Base-by-base conservation (phyloP, 1,140 invertebrate genomes). In the Cylas formicarius region DNA sequence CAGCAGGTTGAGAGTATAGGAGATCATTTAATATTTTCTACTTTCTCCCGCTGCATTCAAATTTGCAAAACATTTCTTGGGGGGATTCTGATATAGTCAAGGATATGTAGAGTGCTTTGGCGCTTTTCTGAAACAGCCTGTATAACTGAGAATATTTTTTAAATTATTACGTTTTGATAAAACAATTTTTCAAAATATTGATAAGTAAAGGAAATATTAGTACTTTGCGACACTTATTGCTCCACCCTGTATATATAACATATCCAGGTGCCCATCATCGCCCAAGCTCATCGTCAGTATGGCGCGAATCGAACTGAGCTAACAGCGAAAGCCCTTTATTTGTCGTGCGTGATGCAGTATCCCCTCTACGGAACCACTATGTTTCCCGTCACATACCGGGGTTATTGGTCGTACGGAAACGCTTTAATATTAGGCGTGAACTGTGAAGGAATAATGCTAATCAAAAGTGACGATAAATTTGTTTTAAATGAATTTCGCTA, bases 281-380 rank as follows among this genome's bases (percentile, higher is more conserved):
- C 85, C 4, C 85, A 90, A 70, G 87, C 87, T 1, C 87, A 91
- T 67, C 73, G 80, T 14, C 86, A 90, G 62, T 96, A 95, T 61
- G 92, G 92, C 20, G 82, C 83, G 3, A 90, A 89, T 1, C 84
- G 93, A 52, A 82, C 86, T 4, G 90, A 94, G 60, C 64, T 95
- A 18, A 89, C 91, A 2, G 88, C 90, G 1, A 95, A 95, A 68
- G 90, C 93, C 6, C 75, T 95, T 53, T 96, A 96, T 65, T 68
- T 97, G 31, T 92, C 90, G 1, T 94, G 91, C 60, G 92, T 97
- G 1, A 96, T 95, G 88, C 92, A 97, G 67, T 97, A 94, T 67
- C 90, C 92, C 0, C 72, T 96, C 1, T 96, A 96, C 61, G 93
- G 92, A 2, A 93, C 90, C 34, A 93, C 91, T 0, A 81, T 95